Percentiles rank a stretch among this genome's conserved stretches.
Evolutionary conservation across 2,113 vertebrate species (phyloP).

Genomic region (Cyphomyrus discorhynchus): DNA sequence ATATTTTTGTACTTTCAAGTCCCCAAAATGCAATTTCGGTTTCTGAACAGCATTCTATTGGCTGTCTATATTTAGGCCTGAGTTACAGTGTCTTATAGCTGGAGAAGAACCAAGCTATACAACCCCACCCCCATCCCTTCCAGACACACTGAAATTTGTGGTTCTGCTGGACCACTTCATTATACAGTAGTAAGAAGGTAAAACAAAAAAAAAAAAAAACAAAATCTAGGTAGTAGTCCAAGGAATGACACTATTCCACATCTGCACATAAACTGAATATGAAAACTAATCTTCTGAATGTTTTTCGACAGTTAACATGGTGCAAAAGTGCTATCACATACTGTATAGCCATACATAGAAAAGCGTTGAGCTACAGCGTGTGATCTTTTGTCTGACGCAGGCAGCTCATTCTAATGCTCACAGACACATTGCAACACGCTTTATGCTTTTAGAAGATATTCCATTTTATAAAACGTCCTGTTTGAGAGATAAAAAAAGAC

Average conservation of each 20-base stretch:
- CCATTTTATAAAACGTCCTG: neutral
- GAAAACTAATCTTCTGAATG: neutral
- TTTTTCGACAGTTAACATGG: neutral
- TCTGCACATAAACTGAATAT: neutral
- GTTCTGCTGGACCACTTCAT: neutral
- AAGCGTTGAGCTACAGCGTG: neutral
- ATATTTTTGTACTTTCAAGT: slow-evolving; percentile 45
- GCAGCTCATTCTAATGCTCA: neutral
- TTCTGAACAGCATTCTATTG: slow-evolving; percentile 27
- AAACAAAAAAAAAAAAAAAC: neutral
- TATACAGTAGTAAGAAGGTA: neutral
- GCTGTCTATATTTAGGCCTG: neutral
- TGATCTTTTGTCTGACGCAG: neutral
- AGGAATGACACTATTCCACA: neutral
- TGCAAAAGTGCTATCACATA: neutral
- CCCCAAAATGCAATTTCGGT: slow-evolving; percentile 40
- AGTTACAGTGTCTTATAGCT: neutral
- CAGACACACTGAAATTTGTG: neutral
- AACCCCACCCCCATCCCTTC: neutral
- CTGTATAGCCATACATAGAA: neutral
- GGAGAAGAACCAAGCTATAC: neutral
- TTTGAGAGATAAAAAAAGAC: neutral
- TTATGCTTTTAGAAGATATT: neutral
- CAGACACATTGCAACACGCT: neutral
- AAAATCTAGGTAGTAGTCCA: neutral